Evolutionary conservation across 2,797 vertebrate species (phyloP), one percentile per base, ranked within the genome.

Genomic region (Lerista edwardsae): DNA sequence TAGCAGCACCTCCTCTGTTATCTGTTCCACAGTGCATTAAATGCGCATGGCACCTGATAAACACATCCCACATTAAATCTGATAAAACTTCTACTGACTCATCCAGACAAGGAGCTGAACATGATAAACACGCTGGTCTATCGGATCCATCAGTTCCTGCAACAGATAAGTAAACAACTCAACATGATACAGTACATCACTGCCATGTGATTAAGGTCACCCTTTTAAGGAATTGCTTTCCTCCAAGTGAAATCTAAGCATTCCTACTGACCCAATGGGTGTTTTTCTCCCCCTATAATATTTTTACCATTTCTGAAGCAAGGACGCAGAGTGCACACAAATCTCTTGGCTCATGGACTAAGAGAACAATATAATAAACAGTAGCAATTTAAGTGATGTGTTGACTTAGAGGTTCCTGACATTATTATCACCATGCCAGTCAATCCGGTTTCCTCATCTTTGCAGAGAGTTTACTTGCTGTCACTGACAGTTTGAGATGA

Each of bases 11-110:
- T 36, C 74, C 0, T 44, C 55, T 3, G 1, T 94, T 94, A 95
- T 94, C 92, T 95, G 57, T 85, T 84, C 72, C 89, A 86, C 74
- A 90, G 85, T 88, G 88, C 92, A 92, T 94, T 92, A 93, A 91
- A 91, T 5, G 81, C 65, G 86, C 91, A 86, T 91, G 88, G 79
- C 84, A 90, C 87, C 90, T 92, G 92, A 94, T 95, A 95, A 95
- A 94, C 83, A 92, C 89, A 87, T 88, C 89, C 79, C 86, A 74
- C 39, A 82, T 86, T 93, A 90, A 93, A 94, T 94, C 92, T 93
- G 93, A 95, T 94, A 93, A 94, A 93, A 92, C 84, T 86, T 93
- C 90, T 81, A 90, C 88, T 92, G 91, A 93, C 90, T 93, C 91
- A 92, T 93, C 84, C 21, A 93, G 90, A 92, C 92, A 92, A 92